phyloP scores from a whole-genome alignment of 2,797 vertebrate species.

The Heliangelus exortis region DNA sequence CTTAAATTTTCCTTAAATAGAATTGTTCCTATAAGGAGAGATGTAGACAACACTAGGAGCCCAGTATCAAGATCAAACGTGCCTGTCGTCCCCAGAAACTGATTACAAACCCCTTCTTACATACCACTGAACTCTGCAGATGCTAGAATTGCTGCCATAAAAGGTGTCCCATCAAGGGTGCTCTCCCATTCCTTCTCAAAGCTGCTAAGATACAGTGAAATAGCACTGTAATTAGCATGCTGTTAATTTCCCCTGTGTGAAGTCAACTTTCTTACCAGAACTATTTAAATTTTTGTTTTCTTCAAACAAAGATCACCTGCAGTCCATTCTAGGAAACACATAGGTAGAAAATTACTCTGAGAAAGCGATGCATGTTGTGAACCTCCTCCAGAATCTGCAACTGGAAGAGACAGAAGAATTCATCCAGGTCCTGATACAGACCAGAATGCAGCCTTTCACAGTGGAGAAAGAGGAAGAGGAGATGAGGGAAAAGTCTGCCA shows the following conservation, averaged over 20 bases:
- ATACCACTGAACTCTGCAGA: background rate
- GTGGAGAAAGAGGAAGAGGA: background rate
- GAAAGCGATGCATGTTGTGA: background rate
- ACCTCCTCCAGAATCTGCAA: background rate
- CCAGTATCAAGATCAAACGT: background rate
- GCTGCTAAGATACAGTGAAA: background rate
- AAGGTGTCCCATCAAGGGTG: background rate
- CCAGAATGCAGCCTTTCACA: background rate
- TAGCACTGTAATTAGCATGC: background rate
- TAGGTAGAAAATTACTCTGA: background rate
- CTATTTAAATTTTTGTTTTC: background rate
- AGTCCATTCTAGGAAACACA: background rate
- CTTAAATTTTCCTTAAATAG: background rate
- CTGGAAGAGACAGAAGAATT: background rate
- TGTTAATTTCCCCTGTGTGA: background rate
- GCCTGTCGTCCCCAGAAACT: background rate
- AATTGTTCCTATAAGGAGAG: background rate
- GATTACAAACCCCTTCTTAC: rapidly evolving
- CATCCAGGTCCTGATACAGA: background rate
- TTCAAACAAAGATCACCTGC: background rate
- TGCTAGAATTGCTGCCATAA: background rate
- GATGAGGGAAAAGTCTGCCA: background rate
- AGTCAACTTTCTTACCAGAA: background rate
- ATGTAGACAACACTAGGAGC: background rate
- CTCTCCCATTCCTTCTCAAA: background rate